Conservation (phyloP, 2,888 invertebrate genomes). For the Drosophila ustulata region DNA sequence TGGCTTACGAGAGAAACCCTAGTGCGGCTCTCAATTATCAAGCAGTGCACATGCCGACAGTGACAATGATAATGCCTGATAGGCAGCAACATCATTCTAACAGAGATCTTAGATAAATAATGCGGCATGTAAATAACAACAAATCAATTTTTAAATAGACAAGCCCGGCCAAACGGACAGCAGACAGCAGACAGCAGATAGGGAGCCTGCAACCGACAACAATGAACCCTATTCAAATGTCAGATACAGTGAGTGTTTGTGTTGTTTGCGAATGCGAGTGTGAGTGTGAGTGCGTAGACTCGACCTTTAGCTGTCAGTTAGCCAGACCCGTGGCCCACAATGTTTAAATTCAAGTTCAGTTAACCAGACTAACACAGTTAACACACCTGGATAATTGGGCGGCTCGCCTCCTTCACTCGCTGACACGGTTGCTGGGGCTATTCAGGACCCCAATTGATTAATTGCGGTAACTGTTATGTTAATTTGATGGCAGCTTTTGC, state of each 20-base stretch:
- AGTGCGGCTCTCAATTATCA: slow-evolving; percentile 60
- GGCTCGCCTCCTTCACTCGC: slow-evolving; percentile 1
- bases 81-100: slow-evolving; percentile 42
- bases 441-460: slow-evolving; percentile 60
- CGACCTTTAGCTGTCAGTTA: slow-evolving; percentile 53
- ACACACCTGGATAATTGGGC: slow-evolving; percentile 42
- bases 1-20: not conserved
- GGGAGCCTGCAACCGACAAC: slow-evolving; percentile 32
- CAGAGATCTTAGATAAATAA: slow-evolving; percentile 68
- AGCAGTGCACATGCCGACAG: slow-evolving; percentile 27
- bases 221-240: slow-evolving; percentile 74
- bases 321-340: slow-evolving; percentile 4
- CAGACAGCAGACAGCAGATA: not conserved
- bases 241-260: slow-evolving; percentile 29
- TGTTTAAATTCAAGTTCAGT: slow-evolving; percentile 58
- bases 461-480: slow-evolving; percentile 71
- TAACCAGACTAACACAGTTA: slow-evolving; percentile 39
- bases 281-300: not conserved
- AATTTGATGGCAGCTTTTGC: slow-evolving; percentile 63
- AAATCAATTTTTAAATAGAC: slow-evolving; percentile 79
- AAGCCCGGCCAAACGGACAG: slow-evolving; percentile 23
- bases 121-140: slow-evolving; percentile 79
- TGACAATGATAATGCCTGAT: slow-evolving; percentile 42
- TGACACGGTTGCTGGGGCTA: slow-evolving; percentile 1
- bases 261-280: not conserved